Evolutionary conservation across 2,797 vertebrate species (phyloP).

Genomic region (Lateolabrax maculatus): DNA sequence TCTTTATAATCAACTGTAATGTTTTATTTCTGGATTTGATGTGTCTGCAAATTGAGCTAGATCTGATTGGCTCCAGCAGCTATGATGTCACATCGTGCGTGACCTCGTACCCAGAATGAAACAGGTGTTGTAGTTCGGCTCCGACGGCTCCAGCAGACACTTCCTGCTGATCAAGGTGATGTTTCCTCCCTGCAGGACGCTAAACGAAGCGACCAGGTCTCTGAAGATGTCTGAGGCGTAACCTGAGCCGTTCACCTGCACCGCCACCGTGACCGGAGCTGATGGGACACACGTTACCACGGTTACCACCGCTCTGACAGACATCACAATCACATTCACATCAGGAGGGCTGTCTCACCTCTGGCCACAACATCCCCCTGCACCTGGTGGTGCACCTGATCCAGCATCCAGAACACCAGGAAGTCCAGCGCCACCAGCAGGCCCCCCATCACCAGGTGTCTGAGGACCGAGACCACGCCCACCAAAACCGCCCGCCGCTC

Average conservation of each 20-base stretch:
- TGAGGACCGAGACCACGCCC: slow-evolving; percentile 74
- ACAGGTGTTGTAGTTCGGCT: slow-evolving; percentile 75
- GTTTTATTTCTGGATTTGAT: too few species aligned
- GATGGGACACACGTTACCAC: not conserved
- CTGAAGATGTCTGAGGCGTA: slow-evolving; percentile 88
- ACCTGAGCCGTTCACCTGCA: slow-evolving; percentile 87
- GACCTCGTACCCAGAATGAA: slow-evolving; percentile 54
- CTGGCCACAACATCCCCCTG: slow-evolving; percentile 85
- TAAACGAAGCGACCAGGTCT: slow-evolving; percentile 88
- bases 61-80: too few species aligned
- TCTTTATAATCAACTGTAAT: too few species aligned
- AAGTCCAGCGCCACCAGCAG: slow-evolving; percentile 88
- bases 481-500: slow-evolving; percentile 73
- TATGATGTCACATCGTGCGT: slow-evolving; percentile 64
- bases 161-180: slow-evolving; percentile 87
- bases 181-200: slow-evolving; percentile 87
- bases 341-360: slow-evolving; percentile 75
- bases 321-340: accelerated
- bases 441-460: slow-evolving; percentile 77
- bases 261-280: slow-evolving; percentile 83
- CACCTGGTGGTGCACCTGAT: slow-evolving; percentile 87
- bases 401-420: slow-evolving; percentile 92
- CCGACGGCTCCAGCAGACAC: slow-evolving; percentile 83
- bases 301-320: not conserved
- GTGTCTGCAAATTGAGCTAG: too few species aligned